Evolutionary conservation across 1,140 invertebrate genomes (phyloP).

Genomic region (Bombus haemorrhoidalis): DNA sequence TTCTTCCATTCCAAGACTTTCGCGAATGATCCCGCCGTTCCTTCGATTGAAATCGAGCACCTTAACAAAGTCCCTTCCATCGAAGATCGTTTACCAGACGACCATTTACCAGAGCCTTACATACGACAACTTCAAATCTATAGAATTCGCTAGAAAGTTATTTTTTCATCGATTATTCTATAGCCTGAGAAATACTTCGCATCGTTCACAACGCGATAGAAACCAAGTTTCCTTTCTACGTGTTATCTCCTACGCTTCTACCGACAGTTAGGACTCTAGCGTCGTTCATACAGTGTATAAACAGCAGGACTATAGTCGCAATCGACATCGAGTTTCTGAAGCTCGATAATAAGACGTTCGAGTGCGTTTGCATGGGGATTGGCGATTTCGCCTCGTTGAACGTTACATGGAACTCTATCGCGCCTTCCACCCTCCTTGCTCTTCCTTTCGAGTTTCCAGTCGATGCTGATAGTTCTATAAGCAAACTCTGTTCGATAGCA

Average conservation of each 20-base stretch:
- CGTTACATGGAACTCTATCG: not conserved
- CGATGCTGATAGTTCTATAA: not conserved
- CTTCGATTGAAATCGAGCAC: not conserved
- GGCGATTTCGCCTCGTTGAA: not conserved
- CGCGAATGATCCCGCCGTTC: not conserved
- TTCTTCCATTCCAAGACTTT: not conserved
- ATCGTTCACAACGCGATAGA: not conserved
- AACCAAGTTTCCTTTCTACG: not conserved
- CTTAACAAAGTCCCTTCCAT: not conserved
- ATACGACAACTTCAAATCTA: not conserved
- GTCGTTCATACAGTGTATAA: not conserved
- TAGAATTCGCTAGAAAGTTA: too few relatives aligned
- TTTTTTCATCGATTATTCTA: not conserved
- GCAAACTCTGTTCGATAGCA: not conserved
- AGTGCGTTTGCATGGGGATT: not conserved
- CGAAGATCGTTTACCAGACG: not conserved
- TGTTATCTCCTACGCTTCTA: conserved; percentile 2
- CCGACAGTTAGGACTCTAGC: not conserved
- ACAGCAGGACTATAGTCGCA: not conserved
- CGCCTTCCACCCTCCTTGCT: not conserved
- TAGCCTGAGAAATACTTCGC: not conserved
- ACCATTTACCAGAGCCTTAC: too few relatives aligned
- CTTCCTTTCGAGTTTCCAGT: not conserved
- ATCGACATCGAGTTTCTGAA: conserved; percentile 1
- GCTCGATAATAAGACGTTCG: not conserved